Evolutionary conservation across 1,140 invertebrate species (phyloP).

Genomic region (Penaeus indicus): DNA sequence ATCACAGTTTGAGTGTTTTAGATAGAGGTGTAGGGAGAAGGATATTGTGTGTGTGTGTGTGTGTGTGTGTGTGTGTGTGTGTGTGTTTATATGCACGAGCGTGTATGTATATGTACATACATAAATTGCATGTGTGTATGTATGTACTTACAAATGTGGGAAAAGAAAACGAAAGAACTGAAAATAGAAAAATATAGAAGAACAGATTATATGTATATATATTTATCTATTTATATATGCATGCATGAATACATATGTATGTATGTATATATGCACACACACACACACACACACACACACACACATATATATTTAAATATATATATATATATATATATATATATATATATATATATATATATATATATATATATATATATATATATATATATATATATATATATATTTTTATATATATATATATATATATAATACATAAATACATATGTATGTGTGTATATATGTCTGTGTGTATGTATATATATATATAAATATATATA

Average conservation of each 20-base stretch:
- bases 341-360: neutral
- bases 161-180: neutral
- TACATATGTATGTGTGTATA: no score
- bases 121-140: neutral
- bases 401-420: no score
- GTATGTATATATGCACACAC: neutral
- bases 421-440: no score
- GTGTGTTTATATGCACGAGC: neutral
- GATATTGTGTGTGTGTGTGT: no score
- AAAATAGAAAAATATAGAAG: neutral
- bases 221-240: neutral
- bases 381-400: neutral
- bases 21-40: no score
- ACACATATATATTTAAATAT: neutral
- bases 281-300: neutral
- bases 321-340: constrained; percentile 12
- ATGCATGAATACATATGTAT: neutral
- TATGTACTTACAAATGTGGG: neutral
- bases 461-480: no score
- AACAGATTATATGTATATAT: constrained; percentile 1
- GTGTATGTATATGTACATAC: neutral
- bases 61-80: no score
- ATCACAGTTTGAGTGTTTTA: no score
- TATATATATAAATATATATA: no score
- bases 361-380: neutral